Conservation (phyloP, 1,140 invertebrate species). For the Anastatus disparis region DNA sequence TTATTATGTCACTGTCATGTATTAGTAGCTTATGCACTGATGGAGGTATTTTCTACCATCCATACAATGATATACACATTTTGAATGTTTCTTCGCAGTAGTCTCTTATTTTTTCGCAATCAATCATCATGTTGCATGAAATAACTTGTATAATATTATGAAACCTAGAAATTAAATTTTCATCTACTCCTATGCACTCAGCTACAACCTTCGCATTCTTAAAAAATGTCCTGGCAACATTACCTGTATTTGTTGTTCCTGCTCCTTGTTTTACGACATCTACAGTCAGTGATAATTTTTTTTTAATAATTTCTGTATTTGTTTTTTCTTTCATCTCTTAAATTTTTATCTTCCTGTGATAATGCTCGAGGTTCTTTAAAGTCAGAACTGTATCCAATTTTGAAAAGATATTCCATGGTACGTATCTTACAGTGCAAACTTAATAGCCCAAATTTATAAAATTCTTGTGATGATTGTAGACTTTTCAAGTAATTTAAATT, state of each 20-base stretch:
- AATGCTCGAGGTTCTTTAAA: slow-evolving; percentile 42
- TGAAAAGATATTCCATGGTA: slow-evolving; percentile 51
- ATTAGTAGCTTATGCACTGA: too few relatives aligned
- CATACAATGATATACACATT: neutral
- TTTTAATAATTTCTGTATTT: too few relatives aligned
- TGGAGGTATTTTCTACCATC: neutral
- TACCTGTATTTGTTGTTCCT: slow-evolving; percentile 37
- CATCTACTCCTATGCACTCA: slow-evolving; percentile 12
- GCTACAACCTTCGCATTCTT: slow-evolving; percentile 25
- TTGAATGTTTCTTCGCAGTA: neutral
- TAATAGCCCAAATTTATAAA: slow-evolving; percentile 53
- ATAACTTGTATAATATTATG: slow-evolving; percentile 3
- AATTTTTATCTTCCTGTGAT: slow-evolving; percentile 3
- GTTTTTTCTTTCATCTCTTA: slow-evolving; percentile 32
- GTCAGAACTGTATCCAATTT: slow-evolving; percentile 49
- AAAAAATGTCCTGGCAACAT: slow-evolving; percentile 32
- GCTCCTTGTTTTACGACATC: too few relatives aligned
- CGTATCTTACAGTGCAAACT: too few relatives aligned
- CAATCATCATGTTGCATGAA: neutral
- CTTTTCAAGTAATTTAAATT: slow-evolving; percentile 37
- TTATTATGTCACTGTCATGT: slow-evolving; percentile 17
- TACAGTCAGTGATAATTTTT: neutral
- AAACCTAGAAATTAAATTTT: slow-evolving; percentile 1
- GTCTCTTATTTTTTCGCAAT: neutral
- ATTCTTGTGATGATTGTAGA: slow-evolving; percentile 35